Evolutionary conservation across 1,140 invertebrate genomes (phyloP).

Genomic region (Lepidurus packardi): DNA sequence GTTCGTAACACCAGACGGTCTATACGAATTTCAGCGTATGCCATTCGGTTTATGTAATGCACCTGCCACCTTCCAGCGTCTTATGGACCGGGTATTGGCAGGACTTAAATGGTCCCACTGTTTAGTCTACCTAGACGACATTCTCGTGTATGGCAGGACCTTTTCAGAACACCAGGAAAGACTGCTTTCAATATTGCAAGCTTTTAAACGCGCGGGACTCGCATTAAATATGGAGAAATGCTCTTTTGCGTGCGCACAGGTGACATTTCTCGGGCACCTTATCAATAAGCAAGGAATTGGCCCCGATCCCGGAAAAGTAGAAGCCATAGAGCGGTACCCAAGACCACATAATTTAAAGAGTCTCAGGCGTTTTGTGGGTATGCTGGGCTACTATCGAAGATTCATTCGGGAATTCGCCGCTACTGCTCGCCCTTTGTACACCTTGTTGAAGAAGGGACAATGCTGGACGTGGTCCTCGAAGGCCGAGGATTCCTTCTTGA

Average conservation of each 20-base stretch:
- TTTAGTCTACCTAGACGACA: slow-evolving; percentile 40
- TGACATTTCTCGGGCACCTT: slow-evolving; percentile 20
- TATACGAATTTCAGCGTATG: slow-evolving; percentile 16
- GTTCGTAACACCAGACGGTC: not conserved
- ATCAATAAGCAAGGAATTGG: slow-evolving; percentile 17
- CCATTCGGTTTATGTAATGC: not conserved
- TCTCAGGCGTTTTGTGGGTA: not conserved
- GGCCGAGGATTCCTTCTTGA: not conserved
- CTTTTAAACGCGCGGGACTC: slow-evolving; percentile 39
- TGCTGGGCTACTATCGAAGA: not conserved
- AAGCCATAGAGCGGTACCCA: not conserved
- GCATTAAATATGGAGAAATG: slow-evolving; percentile 42
- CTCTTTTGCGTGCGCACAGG: slow-evolving; percentile 35
- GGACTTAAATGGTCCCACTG: slow-evolving; percentile 31
- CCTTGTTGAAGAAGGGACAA: slow-evolving; percentile 6
- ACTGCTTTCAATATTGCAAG: slow-evolving; percentile 37
- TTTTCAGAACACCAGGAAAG: slow-evolving; percentile 31
- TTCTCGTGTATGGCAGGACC: slow-evolving; percentile 27
- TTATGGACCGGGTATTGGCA: not conserved
- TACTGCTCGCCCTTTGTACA: not conserved
- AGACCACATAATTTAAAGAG: not conserved
- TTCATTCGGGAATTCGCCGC: not conserved
- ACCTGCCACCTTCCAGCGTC: too few relatives aligned
- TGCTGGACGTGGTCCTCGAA: not conserved
- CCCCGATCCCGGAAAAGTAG: slow-evolving; percentile 7